These are phyloP conservation scores for Euplexia lucipara DNA, from an alignment of 2,888 invertebrate species.

Conservation along the genomic window DNA sequence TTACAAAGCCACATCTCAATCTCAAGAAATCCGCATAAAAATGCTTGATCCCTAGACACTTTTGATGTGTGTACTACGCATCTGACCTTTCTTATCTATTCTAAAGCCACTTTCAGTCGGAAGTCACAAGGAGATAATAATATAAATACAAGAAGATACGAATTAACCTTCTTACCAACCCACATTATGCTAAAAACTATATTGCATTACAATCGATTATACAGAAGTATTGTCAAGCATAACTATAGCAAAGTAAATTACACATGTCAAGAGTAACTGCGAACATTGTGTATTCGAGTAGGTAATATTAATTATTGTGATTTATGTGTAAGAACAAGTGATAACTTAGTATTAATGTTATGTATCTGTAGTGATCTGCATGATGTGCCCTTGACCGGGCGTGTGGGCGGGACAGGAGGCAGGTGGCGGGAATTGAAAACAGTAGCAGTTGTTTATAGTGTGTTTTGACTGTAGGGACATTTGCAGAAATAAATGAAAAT, in stretches of 20 bases:
- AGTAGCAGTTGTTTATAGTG: slow-evolving; percentile 2
- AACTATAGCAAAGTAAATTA: slow-evolving; percentile 16
- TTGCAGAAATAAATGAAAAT: no score
- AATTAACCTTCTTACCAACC: no score
- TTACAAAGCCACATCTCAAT: no score
- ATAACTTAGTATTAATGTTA: slow-evolving; percentile 41
- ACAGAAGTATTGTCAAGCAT: background rate
- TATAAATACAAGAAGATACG: no score
- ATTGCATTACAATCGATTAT: slow-evolving; percentile 10
- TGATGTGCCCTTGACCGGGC: slow-evolving; percentile 23
- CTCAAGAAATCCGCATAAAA: no score
- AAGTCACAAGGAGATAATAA: no score
- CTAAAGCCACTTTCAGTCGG: no score
- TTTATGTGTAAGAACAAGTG: slow-evolving; percentile 30
- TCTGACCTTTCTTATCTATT: no score
- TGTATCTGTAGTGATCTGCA: slow-evolving; percentile 38
- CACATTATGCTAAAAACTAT: background rate
- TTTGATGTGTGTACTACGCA: no score
- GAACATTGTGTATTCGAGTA: slow-evolving; percentile 9
- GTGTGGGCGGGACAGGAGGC: slow-evolving; percentile 13
- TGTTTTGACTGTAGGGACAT: background rate
- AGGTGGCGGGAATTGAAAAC: background rate
- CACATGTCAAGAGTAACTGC: slow-evolving; percentile 11
- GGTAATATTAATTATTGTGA: slow-evolving; percentile 42
- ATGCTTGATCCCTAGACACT: no score